These are phyloP conservation scores for Orchesella cincta DNA, from an alignment of 1,140 invertebrate species.

Conservation along the genomic window DNA sequence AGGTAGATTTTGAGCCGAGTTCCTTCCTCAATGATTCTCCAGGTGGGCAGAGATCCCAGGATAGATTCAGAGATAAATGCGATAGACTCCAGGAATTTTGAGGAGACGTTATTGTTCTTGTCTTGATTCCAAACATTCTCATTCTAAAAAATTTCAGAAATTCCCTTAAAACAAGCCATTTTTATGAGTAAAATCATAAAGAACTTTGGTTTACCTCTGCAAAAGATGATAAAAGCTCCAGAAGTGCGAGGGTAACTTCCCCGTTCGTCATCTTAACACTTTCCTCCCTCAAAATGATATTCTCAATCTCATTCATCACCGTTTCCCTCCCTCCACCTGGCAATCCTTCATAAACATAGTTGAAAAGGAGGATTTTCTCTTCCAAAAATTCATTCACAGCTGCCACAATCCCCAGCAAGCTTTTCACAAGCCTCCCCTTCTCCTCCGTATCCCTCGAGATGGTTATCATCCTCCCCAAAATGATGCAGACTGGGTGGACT, in stretches of 20 bases:
- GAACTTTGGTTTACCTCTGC: slow-evolving; percentile 23
- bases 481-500: no score
- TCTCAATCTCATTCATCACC: no score
- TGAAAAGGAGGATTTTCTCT: neutral
- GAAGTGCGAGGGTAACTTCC: slow-evolving; percentile 31
- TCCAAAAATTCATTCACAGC: neutral
- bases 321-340: neutral
- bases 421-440: neutral
- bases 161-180: no score
- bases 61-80: slow-evolving; percentile 44
- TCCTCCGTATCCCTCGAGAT: neutral
- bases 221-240: slow-evolving; percentile 24
- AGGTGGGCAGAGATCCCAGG: slow-evolving; percentile 28
- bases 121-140: slow-evolving; percentile 7
- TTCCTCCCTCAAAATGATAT: slow-evolving; percentile 40
- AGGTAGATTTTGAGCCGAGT: slow-evolving; percentile 24
- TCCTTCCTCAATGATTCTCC: slow-evolving; percentile 17
- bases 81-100: slow-evolving; percentile 8
- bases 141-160: neutral
- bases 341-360: neutral
- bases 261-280: slow-evolving; percentile 29
- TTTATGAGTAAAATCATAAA: no score
- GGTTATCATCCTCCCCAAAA: no score
- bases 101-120: neutral
- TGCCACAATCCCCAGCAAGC: neutral